Evolutionary conservation across 2,113 vertebrate genomes (phyloP).

Genomic region (Leuciscus idus): DNA sequence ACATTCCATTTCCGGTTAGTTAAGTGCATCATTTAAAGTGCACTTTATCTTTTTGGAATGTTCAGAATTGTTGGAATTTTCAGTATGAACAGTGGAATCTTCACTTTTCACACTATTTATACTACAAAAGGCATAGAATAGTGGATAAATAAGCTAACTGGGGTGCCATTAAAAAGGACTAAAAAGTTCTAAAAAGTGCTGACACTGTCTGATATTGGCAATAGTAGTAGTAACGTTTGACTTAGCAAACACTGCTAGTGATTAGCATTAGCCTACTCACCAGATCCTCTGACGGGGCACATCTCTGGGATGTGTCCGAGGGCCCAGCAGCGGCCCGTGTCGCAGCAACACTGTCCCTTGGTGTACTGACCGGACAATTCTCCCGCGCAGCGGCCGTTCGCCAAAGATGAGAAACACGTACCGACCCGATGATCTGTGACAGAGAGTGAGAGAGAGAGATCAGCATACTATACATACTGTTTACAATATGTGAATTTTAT

Average conservation of each 20-base stretch:
- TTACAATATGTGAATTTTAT: not conserved
- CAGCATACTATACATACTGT: not conserved
- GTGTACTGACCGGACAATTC: constrained; percentile 89
- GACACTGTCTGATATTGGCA: not conserved
- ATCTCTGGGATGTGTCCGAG: constrained; percentile 88
- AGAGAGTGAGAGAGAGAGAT: constrained; percentile 3
- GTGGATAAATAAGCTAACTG: too few relatives aligned
- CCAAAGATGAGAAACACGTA: constrained; percentile 88
- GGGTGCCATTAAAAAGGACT: too few relatives aligned
- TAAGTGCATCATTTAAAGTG: too few relatives aligned
- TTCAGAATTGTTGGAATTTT: too few relatives aligned
- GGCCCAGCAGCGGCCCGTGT: constrained; percentile 94
- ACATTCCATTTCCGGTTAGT: too few relatives aligned
- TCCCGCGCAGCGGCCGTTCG: constrained; percentile 88
- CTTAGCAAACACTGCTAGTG: not conserved
- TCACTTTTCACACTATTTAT: too few relatives aligned
- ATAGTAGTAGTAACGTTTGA: not conserved
- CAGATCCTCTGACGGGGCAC: constrained; percentile 92
- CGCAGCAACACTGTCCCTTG: constrained; percentile 95
- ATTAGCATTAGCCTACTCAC: constrained; percentile 72
- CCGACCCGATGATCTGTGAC: constrained; percentile 89
- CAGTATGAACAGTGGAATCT: too few relatives aligned
- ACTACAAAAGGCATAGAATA: too few relatives aligned
- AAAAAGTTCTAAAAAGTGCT: not conserved
- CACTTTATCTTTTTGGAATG: too few relatives aligned